Base-by-base conservation (phyloP, 2,113 vertebrate genomes). In the Pseudopipra pipra region DNA sequence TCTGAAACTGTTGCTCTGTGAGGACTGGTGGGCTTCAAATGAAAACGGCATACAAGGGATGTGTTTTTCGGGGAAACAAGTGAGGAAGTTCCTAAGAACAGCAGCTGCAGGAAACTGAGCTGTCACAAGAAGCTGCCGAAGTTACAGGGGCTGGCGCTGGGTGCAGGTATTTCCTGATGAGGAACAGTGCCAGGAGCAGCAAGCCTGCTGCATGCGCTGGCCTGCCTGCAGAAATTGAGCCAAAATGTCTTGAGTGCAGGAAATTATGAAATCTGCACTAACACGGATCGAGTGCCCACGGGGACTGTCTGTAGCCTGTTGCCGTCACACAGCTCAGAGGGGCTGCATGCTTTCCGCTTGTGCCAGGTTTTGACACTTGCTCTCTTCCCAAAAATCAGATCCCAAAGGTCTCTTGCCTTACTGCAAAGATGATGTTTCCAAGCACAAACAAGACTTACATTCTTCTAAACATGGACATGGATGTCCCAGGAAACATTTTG, bases 261-360 rank as follows among this genome's bases (percentile, higher is more conserved):
- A 80, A 80, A 65, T 83, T 3, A 67, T 9, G 2, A 90, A 76
- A 83, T 47, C 30, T 72, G 28, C 58, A 18, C 35, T 79, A 76
- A 43, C 8, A 10, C 0, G 0, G 4, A 49, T 10, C 30, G 1
- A 11, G 30, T 1, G 1, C 30, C 35, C 6, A 0, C 8, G 18
- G 46, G 23, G 33, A 15, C 46, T 3, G 1, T 52, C 63, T 0
- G 1, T 7, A 70, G 14, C 49, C 63, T 65, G n/a, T 70, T 73
- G 85, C 68, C 1, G 0, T 56, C 8, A 6, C 20, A 55, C 61
- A 66, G 41, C 82, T 87, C 14, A 5, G 30, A 84, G 21, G 23
- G 30, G 19, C 54, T 59, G 44, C 54, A 43, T 4, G 12, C 16
- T 85, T 87, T 49, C 68, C 1, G 0, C 20, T 70, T 65, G 6